These are phyloP conservation scores for Luperina nickerlii DNA, from an alignment of 2,888 invertebrate genomes.

Conservation along the genomic window DNA sequence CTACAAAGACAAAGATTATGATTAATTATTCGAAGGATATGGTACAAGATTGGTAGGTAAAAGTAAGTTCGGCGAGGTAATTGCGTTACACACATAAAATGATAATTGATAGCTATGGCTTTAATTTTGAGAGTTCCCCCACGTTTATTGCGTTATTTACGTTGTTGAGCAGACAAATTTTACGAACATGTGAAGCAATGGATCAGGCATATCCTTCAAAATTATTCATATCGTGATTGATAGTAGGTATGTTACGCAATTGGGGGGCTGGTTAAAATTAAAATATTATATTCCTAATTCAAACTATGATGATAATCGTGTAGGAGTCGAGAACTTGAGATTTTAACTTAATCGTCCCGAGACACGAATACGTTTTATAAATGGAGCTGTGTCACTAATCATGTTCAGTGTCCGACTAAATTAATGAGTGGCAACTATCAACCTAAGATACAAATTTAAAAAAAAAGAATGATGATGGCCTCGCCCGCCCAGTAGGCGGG, in stretches of 20 bases:
- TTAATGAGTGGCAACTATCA: slow-evolving; percentile 55
- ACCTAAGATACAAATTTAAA: slow-evolving; percentile 50
- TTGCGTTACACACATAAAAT: too few species aligned
- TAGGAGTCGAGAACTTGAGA: not conserved
- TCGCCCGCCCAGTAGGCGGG: slow-evolving; percentile 83
- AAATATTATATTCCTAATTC: not conserved
- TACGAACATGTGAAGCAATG: too few species aligned
- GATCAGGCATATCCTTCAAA: too few species aligned
- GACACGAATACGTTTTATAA: slow-evolving; percentile 24
- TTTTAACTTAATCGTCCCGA: not conserved
- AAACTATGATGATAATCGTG: not conserved
- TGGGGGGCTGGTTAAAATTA: not conserved
- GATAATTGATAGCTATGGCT: too few species aligned
- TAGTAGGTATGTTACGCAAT: too few species aligned
- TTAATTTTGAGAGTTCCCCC: too few species aligned
- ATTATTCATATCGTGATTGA: too few species aligned
- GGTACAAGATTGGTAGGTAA: too few species aligned
- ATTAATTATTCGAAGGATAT: too few species aligned
- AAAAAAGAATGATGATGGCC: slow-evolving; percentile 42
- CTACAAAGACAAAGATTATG: not conserved
- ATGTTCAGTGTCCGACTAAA: slow-evolving; percentile 40
- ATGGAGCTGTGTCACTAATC: slow-evolving; percentile 48
- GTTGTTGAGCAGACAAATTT: too few species aligned
- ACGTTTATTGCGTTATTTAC: too few species aligned
- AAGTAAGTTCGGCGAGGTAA: too few species aligned